Evolutionary conservation across 2,113 vertebrate species (phyloP), one percentile per base, ranked within the genome.

Genomic region (Cynocephalus volans): DNA sequence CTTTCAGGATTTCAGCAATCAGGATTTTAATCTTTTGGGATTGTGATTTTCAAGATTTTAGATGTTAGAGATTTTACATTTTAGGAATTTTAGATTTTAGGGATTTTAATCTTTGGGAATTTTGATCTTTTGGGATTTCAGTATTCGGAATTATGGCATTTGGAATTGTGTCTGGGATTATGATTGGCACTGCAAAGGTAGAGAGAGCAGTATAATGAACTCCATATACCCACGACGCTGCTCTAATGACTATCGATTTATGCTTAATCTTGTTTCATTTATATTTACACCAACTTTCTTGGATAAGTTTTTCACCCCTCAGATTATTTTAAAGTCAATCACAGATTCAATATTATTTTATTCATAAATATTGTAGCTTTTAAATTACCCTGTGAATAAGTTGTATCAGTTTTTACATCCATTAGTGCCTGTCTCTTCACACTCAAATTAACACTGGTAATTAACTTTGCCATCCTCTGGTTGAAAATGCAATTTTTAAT

Each of bases 271-370:
- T 82, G 21, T 83, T 95, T 77, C 33, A 77, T 85, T 91, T 84
- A 24, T 50, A 84, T 75, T 19, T 36, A 3, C 0, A 93, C 62
- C 48, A 65, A 69, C 19, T 50, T 58, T 56, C n/a, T 64, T 62
- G 77, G 18, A 5, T 52, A 69, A 93, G 36, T 64, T 56, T 77
- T 95, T 91, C 5, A 69, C 12, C 24, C 6, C 5, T 81, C 45
- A 33, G 54, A 28, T 80, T 94, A 83, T 73, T 97, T 82, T 96
- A 73, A 95, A 75, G 17, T 62, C 6, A 83, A 4, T 48, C 28
- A 12, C 65, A 94, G 8, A 52, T 21, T 76, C 31, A 50, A 2
- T 75, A 69, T 65, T 3, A 36, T 93, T 88, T 93, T 88, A 54
- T 83, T 28, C 26, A 15, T 95, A 92, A 91, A 5, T 90, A 86